Evolutionary conservation across 64 coral and sea anemone genomes (phyloP).

Genomic region (Dendrophyllia cribrosa): DNA sequence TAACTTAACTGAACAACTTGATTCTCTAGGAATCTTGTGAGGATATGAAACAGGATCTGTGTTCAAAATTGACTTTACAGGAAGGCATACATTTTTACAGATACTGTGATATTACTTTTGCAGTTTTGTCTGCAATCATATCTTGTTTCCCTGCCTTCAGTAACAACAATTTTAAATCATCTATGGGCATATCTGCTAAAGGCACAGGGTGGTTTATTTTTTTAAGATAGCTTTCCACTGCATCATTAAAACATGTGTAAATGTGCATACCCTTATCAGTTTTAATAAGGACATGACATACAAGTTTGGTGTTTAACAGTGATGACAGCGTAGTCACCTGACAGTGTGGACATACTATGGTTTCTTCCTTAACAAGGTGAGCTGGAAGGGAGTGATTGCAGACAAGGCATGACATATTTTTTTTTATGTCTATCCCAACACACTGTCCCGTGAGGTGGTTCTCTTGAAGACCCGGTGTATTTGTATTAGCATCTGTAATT

Average conservation of each 20-base stretch:
- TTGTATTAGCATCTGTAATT: slow-evolving; percentile 63
- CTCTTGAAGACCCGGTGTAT: slow-evolving; percentile 60
- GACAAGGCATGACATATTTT: slow-evolving; percentile 68
- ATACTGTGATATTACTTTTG: slow-evolving; percentile 42
- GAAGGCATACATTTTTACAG: slow-evolving; percentile 55
- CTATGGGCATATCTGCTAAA: slow-evolving; percentile 53
- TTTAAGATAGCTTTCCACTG: slow-evolving; percentile 55
- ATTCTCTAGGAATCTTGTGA: slow-evolving; percentile 61
- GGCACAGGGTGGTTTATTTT: slow-evolving; percentile 38
- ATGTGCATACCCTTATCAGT: not conserved
- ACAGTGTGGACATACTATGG: slow-evolving; percentile 63
- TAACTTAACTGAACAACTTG: slow-evolving; percentile 53
- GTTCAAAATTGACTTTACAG: slow-evolving; percentile 60
- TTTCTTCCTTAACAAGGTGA: slow-evolving; percentile 54
- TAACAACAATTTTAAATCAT: slow-evolving; percentile 57
- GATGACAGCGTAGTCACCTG: slow-evolving; percentile 57
- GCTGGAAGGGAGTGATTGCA: slow-evolving; percentile 61
- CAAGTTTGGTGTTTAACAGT: slow-evolving; percentile 70
- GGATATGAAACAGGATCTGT: slow-evolving; percentile 58
- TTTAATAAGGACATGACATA: slow-evolving; percentile 53
- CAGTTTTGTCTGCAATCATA: slow-evolving; percentile 46
- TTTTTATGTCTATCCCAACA: slow-evolving; percentile 56
- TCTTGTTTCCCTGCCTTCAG: slow-evolving; percentile 56
- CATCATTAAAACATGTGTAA: slow-evolving; percentile 52
- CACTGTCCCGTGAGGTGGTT: slow-evolving; percentile 65